phyloP scores from a whole-genome alignment of 2,113 vertebrate species.

The Bettongia penicillata region DNA sequence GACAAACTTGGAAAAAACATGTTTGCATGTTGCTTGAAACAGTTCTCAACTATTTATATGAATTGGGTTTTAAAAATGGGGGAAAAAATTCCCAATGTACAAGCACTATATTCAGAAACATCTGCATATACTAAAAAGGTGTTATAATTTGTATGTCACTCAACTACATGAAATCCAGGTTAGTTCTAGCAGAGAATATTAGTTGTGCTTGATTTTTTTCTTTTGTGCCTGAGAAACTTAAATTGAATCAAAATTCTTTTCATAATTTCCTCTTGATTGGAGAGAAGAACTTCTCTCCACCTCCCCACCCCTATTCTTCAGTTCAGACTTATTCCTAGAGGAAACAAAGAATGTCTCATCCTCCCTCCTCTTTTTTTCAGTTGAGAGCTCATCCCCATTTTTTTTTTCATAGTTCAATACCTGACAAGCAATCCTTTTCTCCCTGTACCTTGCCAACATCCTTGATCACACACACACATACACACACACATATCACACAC shows the following conservation, averaged over 20 bases:
- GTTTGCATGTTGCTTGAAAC: slow-evolving; percentile 57
- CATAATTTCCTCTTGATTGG: slow-evolving; percentile 5
- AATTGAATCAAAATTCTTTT: not conserved
- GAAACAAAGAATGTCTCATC: not conserved
- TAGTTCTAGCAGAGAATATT: slow-evolving; percentile 20
- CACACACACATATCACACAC: too few relatives aligned
- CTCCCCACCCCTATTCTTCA: not conserved
- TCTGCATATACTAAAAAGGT: slow-evolving; percentile 54
- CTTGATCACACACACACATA: not conserved
- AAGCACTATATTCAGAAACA: slow-evolving; percentile 65
- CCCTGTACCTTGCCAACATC: not conserved
- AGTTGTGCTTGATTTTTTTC: slow-evolving; percentile 38
- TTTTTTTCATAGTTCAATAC: not conserved
- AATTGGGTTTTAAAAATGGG: slow-evolving; percentile 65
- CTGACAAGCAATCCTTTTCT: not conserved
- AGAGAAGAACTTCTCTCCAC: slow-evolving; percentile 7
- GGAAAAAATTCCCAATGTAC: slow-evolving; percentile 52
- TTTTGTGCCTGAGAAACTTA: slow-evolving; percentile 15
- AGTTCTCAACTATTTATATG: slow-evolving; percentile 61
- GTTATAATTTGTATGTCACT: slow-evolving; percentile 40
- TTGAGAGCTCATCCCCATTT: not conserved
- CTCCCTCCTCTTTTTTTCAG: not conserved
- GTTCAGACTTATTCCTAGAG: not conserved
- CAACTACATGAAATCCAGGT: slow-evolving; percentile 5
- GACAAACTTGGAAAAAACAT: slow-evolving; percentile 57